Conservation (phyloP, 2,113 vertebrate species). For the Silurus asotus region DNA sequence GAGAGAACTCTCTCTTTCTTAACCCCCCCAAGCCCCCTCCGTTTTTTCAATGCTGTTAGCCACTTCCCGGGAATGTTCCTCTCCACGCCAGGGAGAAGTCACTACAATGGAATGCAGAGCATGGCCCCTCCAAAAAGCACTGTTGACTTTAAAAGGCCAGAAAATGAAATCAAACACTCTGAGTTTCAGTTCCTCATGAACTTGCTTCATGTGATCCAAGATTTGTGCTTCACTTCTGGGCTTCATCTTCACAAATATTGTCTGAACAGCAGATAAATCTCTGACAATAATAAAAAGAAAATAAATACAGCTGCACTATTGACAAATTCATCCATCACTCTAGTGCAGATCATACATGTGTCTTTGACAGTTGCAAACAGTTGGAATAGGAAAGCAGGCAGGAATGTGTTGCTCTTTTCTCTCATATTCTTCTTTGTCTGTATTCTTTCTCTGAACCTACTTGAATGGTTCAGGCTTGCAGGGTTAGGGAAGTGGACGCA, state of each 20-base stretch:
- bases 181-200: background rate
- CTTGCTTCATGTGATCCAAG: background rate
- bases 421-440: conserved; percentile 39
- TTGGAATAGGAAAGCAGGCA: background rate
- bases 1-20: conserved; percentile 39
- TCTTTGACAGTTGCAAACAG: background rate
- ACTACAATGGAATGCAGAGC: conserved; percentile 73
- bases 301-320: background rate
- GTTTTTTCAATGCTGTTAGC: conserved; percentile 60
- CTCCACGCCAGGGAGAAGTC: conserved; percentile 70
- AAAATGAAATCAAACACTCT: conserved; percentile 48
- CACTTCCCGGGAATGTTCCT: conserved; percentile 69
- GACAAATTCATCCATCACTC: background rate
- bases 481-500: conserved; percentile 47
- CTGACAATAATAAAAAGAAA: background rate
- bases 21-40: background rate
- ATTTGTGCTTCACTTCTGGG: background rate
- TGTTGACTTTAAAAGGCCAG: conserved; percentile 76
- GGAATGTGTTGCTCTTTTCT: background rate
- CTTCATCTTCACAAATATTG: background rate
- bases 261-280: conserved; percentile 1
- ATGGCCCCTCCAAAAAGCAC: conserved; percentile 60
- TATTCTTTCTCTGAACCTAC: conserved; percentile 25
- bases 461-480: background rate
- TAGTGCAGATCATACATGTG: background rate